These are phyloP conservation scores for Drosophila maculinotata DNA, from an alignment of 2,888 invertebrate genomes.

Conservation along the genomic window DNA sequence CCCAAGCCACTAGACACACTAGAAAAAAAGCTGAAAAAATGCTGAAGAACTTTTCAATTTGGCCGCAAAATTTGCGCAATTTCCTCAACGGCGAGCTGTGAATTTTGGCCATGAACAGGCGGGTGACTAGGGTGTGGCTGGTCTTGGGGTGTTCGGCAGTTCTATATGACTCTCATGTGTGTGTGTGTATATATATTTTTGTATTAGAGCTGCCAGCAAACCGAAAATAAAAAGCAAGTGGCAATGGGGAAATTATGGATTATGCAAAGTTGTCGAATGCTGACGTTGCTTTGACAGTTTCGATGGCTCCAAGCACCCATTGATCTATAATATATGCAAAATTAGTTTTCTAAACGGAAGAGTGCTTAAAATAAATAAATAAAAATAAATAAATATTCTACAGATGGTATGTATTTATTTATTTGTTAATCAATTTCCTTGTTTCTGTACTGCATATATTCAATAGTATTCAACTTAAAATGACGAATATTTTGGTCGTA, in stretches of 20 bases:
- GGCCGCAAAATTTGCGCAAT: constrained; percentile 66
- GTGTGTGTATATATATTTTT: background rate
- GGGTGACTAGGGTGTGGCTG: background rate
- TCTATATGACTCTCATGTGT: constrained; percentile 2
- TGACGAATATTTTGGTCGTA: constrained; percentile 23
- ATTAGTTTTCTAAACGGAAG: background rate
- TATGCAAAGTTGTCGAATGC: constrained; percentile 52
- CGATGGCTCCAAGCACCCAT: constrained; percentile 1
- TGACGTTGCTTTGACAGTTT: constrained; percentile 28
- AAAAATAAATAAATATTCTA: no score
- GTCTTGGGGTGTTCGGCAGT: background rate
- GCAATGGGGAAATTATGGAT: constrained; percentile 66
- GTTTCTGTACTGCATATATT: no score
- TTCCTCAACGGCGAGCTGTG: constrained; percentile 42
- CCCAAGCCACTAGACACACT: constrained; percentile 28
- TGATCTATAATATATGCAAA: constrained; percentile 28
- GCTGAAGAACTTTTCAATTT: constrained; percentile 71
- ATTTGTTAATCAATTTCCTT: no score
- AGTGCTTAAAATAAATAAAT: background rate
- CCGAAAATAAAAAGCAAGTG: constrained; percentile 44
- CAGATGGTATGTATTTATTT: no score
- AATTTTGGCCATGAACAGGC: constrained; percentile 26
- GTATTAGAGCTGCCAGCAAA: constrained; percentile 22
- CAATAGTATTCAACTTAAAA: background rate
- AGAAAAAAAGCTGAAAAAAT: constrained; percentile 20